These are phyloP conservation scores for Limnephilus auricula DNA, from an alignment of 2,888 invertebrate species.

Conservation along the genomic window DNA sequence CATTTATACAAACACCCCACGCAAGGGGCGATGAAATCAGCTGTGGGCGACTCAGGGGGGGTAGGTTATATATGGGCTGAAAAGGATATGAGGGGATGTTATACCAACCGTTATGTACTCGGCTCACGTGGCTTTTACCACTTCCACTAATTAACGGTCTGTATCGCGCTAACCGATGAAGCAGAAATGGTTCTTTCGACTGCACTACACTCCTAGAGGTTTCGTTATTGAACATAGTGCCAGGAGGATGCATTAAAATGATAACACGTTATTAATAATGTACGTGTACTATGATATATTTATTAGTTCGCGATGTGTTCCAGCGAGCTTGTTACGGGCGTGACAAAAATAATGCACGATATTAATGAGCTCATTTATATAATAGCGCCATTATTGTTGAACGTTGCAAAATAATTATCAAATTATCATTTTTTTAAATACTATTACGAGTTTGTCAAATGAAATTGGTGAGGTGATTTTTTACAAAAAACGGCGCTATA, in stretches of 20 bases:
- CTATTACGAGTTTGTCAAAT: too few relatives aligned
- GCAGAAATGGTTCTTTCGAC: not conserved
- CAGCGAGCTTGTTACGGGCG: too few relatives aligned
- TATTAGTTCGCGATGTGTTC: too few relatives aligned
- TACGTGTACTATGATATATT: too few relatives aligned
- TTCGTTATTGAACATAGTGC: not conserved
- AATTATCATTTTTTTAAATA: too few relatives aligned
- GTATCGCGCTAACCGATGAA: constrained; percentile 21
- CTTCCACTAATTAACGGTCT: constrained; percentile 36
- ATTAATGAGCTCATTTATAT: too few relatives aligned
- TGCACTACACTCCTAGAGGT: not conserved
- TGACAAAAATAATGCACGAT: too few relatives aligned
- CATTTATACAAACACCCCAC: constrained; percentile 64
- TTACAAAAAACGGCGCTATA: too few relatives aligned
- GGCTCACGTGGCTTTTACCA: constrained; percentile 41
- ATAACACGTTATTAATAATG: too few relatives aligned
- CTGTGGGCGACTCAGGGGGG: constrained; percentile 58
- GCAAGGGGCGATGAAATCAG: constrained; percentile 64
- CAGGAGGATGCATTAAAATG: not conserved
- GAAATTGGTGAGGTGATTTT: too few relatives aligned
- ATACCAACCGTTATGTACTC: constrained; percentile 16
- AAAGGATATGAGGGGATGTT: constrained; percentile 42
- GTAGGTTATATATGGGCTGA: constrained; percentile 50
- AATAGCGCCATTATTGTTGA: too few relatives aligned
- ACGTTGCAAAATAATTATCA: too few relatives aligned